These are phyloP conservation scores for Plectropomus leopardus DNA, from an alignment of 2,113 vertebrate genomes.

Conservation along the genomic window DNA sequence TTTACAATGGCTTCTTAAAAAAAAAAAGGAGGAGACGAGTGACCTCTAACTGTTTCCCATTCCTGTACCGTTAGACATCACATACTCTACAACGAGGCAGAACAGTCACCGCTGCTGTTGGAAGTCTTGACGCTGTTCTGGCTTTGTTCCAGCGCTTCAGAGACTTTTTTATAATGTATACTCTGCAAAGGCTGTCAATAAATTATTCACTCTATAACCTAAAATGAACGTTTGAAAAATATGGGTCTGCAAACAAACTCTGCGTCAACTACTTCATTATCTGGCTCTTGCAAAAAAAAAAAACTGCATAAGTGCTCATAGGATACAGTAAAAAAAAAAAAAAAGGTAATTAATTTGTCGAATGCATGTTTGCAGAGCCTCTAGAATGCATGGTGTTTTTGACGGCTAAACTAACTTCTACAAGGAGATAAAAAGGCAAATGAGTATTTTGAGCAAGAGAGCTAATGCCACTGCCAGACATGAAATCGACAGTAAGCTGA, in stretches of 20 bases:
- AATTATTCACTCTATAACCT: constrained; percentile 65
- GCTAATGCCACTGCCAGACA: constrained; percentile 78
- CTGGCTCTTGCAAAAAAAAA: neutral
- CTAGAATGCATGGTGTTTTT: constrained; percentile 44
- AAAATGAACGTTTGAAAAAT: constrained; percentile 58
- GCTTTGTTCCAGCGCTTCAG: constrained; percentile 53
- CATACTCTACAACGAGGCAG: constrained; percentile 19
- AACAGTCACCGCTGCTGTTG: constrained; percentile 36
- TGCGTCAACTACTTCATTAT: constrained; percentile 7
- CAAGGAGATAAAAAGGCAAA: constrained; percentile 66
- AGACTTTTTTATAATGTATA: constrained; percentile 42
- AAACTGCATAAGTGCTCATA: neutral
- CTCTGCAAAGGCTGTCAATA: constrained; percentile 50
- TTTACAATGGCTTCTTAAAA: constrained; percentile 36
- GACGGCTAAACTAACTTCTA: constrained; percentile 63
- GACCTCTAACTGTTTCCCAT: constrained; percentile 67
- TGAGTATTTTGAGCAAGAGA: constrained; percentile 66
- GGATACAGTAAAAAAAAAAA: constrained; percentile 19
- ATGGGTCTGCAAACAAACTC: constrained; percentile 35
- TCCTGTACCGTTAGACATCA: constrained; percentile 51
- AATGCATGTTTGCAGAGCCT: constrained; percentile 47
- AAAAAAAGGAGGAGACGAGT: constrained; percentile 35
- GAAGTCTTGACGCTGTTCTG: constrained; percentile 42
- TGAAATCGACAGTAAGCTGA: constrained; percentile 81
- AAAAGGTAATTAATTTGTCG: constrained; percentile 51